Conservation (phyloP, 1,140 invertebrate species). For the Lepidotrigona ventralis region DNA sequence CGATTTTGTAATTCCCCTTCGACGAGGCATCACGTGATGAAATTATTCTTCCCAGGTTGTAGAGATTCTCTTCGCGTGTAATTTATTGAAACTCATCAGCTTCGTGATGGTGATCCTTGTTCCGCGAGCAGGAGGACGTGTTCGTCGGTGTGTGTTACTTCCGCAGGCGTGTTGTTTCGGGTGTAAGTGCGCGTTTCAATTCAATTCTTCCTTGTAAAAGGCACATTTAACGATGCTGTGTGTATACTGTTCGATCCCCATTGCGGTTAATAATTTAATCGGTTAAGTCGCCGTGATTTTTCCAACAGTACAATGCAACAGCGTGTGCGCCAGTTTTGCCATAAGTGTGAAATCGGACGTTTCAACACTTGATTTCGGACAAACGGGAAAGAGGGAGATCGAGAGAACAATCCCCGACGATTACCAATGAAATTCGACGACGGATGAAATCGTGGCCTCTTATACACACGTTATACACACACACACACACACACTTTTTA, state of each 20-base stretch:
- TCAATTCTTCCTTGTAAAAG: not conserved
- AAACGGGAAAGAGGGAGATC: not conserved
- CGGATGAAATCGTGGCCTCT: conserved; percentile 13
- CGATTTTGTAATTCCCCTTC: too few species aligned
- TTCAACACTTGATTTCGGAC: not conserved
- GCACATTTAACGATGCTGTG: not conserved
- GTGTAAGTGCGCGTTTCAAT: not conserved
- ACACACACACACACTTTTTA: not conserved
- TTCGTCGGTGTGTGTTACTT: not conserved
- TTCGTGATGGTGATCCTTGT: too few species aligned
- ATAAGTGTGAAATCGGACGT: conserved; percentile 13
- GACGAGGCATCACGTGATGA: too few species aligned
- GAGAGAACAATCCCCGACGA: not conserved
- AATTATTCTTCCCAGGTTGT: too few species aligned
- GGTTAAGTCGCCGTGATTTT: not conserved
- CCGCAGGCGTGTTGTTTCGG: too few species aligned
- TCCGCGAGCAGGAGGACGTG: not conserved
- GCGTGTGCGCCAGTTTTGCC: not conserved
- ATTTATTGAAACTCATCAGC: too few species aligned
- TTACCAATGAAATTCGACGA: conserved; percentile 13
- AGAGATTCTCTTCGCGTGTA: not conserved
- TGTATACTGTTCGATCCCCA: not conserved
- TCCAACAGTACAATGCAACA: not conserved
- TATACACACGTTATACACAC: conserved; percentile 7
- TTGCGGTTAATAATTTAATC: conserved; percentile 11